A percentile compares a stretch with the other conserved stretches of the same genome.
Evolutionary conservation across 2,888 invertebrate genomes (phyloP).

Genomic region (Gymnocheta viridis): DNA sequence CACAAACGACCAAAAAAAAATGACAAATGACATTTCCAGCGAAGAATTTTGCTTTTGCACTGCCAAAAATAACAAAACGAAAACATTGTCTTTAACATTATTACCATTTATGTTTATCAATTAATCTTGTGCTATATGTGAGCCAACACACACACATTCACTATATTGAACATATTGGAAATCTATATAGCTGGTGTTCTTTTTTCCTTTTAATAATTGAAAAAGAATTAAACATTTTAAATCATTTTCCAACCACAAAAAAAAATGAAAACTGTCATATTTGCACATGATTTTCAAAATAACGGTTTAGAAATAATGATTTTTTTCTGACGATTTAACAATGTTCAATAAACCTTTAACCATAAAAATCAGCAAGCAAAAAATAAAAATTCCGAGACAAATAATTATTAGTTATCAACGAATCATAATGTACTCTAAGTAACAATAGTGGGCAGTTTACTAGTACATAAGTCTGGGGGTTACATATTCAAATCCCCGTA

Average conservation of each 20-base stretch:
- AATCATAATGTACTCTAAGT: not conserved
- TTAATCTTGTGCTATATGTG: constrained; percentile 30
- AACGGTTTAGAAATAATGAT: constrained; percentile 29
- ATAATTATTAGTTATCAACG: not conserved
- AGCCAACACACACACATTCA: constrained; percentile 1
- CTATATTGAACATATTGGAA: not conserved
- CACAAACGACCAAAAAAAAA: constrained; percentile 31
- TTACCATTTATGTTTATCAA: constrained; percentile 69
- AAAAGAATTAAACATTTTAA: constrained; percentile 44
- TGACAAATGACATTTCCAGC: constrained; percentile 68
- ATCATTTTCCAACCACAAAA: constrained; percentile 46
- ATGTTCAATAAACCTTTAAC: constrained; percentile 54
- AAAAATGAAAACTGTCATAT: constrained; percentile 55
- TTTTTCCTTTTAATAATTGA: constrained; percentile 15
- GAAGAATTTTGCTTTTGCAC: constrained; percentile 34
- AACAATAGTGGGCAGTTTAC: not conserved
- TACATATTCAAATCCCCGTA: too few species aligned
- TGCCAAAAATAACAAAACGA: constrained; percentile 45
- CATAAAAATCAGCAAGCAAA: not conserved
- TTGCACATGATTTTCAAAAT: constrained; percentile 67
- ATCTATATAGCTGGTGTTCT: not conserved
- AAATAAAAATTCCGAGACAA: not conserved
- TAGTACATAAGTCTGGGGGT: too few species aligned
- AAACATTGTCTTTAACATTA: constrained; percentile 63
- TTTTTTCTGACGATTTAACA: constrained; percentile 8